These are phyloP conservation scores for Cynaeus angustus DNA, from an alignment of 2,888 invertebrate genomes.

Conservation along the genomic window DNA sequence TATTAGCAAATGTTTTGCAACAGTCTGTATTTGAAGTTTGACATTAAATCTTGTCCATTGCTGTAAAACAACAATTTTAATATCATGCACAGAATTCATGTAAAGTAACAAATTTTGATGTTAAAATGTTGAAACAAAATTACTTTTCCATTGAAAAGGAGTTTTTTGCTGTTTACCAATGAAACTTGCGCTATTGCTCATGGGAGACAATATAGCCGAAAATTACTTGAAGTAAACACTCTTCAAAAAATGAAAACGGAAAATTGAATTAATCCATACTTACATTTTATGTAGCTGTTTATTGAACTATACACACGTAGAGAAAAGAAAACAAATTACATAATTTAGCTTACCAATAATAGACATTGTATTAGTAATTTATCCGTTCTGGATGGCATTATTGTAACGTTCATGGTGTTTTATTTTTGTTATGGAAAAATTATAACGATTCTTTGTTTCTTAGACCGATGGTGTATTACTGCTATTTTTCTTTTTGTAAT, in stretches of 20 bases:
- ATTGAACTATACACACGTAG: conserved; percentile 59
- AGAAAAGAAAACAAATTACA: conserved; percentile 54
- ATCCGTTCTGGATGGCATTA: conserved; percentile 58
- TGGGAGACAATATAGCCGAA: conserved; percentile 62
- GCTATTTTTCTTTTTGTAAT: conserved; percentile 33
- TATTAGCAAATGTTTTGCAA: conserved; percentile 35
- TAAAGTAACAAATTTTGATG: conserved; percentile 40
- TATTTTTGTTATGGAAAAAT: conserved; percentile 60
- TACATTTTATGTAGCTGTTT: conserved; percentile 61
- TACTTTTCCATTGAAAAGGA: conserved; percentile 41
- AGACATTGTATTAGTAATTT: conserved; percentile 59
- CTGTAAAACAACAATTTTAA: conserved; percentile 34
- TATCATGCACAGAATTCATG: conserved; percentile 43
- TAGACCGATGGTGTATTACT: conserved; percentile 45
- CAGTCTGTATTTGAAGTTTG: conserved; percentile 40
- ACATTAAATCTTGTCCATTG: conserved; percentile 45
- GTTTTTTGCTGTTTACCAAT: conserved; percentile 44
- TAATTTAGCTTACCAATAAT: conserved; percentile 63
- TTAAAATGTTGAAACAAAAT: conserved; percentile 35
- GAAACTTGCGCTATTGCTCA: conserved; percentile 60
- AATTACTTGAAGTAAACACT: conserved; percentile 45
- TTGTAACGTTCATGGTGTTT: conserved; percentile 61
- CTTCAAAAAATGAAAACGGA: conserved; percentile 48
- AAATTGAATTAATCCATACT: conserved; percentile 52
- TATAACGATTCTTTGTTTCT: conserved; percentile 54